Conservation (phyloP, 2,113 vertebrate species). For the Pontoporia blainvillei region DNA sequence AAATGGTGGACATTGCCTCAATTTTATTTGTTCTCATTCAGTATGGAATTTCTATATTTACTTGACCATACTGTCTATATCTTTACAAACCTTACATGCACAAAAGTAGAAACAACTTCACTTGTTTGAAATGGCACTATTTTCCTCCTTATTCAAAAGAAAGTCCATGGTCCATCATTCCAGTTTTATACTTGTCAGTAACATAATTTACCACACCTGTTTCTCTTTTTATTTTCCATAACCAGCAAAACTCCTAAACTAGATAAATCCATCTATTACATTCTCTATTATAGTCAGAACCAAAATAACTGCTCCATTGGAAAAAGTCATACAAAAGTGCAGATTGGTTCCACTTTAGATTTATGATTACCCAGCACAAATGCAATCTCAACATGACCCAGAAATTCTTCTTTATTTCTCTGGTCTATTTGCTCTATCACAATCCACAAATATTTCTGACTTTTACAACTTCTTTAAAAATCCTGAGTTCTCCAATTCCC, state of each 20-base stretch:
- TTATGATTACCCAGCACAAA: constrained; percentile 18
- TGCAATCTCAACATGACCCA: neutral
- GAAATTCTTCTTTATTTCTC: neutral
- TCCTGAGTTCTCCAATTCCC: neutral
- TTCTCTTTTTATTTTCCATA: constrained; percentile 19
- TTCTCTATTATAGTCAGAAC: neutral
- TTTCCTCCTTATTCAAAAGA: neutral
- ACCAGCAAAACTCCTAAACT: neutral
- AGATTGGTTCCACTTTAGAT: constrained; percentile 20
- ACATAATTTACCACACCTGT: neutral
- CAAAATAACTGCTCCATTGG: neutral
- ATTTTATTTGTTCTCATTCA: neutral
- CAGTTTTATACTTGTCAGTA: neutral
- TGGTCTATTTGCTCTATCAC: neutral
- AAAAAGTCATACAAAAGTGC: neutral
- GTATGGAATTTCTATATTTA: neutral
- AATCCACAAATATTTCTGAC: neutral
- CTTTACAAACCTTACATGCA: neutral
- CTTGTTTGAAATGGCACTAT: neutral
- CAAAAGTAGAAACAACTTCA: neutral
- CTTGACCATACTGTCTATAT: neutral
- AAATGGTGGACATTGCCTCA: neutral
- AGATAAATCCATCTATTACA: neutral
- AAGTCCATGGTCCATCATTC: neutral
- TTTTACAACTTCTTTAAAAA: neutral